phyloP scores from a whole-genome alignment of 2,888 invertebrate species.

The Athrips mouffetella region DNA sequence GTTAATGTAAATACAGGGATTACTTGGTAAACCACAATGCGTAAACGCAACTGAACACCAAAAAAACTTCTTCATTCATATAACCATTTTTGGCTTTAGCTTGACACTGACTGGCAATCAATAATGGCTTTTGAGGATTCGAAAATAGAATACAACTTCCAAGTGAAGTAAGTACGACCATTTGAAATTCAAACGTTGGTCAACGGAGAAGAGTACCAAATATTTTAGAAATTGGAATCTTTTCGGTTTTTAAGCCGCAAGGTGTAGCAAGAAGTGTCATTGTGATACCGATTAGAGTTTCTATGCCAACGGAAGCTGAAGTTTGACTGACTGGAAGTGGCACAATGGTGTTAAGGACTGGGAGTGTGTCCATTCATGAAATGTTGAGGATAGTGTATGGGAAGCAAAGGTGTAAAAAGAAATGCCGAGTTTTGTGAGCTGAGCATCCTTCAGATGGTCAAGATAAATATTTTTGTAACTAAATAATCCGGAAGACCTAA shows the following conservation, averaged over 20 bases:
- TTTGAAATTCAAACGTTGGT: constrained; percentile 4
- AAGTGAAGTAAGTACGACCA: background rate
- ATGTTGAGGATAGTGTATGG: constrained; percentile 7
- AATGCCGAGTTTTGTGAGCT: constrained; percentile 4
- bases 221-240: constrained; percentile 7
- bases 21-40: constrained; percentile 41
- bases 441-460: constrained; percentile 6
- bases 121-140: constrained; percentile 6
- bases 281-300: constrained; percentile 53
- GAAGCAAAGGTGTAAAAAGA: constrained; percentile 10
- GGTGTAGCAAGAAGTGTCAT: constrained; percentile 45
- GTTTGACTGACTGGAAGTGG: constrained; percentile 40
- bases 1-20: constrained; percentile 44
- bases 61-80: constrained; percentile 31
- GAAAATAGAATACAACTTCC: constrained; percentile 5
- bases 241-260: constrained; percentile 10
- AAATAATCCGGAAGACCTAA: constrained; percentile 7
- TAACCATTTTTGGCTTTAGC: constrained; percentile 5
- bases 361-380: constrained; percentile 36
- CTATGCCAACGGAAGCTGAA: constrained; percentile 56
- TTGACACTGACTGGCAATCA: background rate
- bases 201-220: constrained; percentile 6
- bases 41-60: constrained; percentile 31
- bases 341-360: constrained; percentile 51
- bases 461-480: constrained; percentile 3